Evolutionary conservation across 2,113 vertebrate species (phyloP), one percentile per base, ranked within the genome.

Genomic region (Hypocryptadius cinnamomeus): DNA sequence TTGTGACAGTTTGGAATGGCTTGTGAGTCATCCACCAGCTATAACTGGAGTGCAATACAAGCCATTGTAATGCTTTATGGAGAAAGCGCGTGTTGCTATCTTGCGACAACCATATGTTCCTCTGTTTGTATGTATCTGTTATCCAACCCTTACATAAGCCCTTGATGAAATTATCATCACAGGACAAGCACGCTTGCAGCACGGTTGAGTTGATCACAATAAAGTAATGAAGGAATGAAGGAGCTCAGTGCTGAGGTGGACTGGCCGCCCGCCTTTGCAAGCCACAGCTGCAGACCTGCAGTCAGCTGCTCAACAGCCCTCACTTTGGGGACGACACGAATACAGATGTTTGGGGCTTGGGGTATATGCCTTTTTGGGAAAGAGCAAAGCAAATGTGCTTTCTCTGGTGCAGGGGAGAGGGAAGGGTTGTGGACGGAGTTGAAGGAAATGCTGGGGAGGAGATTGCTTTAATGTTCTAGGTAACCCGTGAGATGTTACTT

Each of bases 111-210:
- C 94, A n/a, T 91, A 91, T 69, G 92, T 50, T 82, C 84, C 11
- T 40, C 61, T 76, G 95, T 81, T 77, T 72, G 53, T 24, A 27
- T 44, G 16, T 42, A 44, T 82, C 48, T 76, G 66, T 76, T 77
- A 96, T 25, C 91, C 89, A 92, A 59, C 27, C 81, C 91, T 96
- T 87, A 91, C 79, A 92, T 87, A 92, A 93, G 91, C 92, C 27
- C 54, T 65, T 57, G 91, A 82, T 78, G 80, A 85, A 94, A 87
- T 87, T 89, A 94, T 85, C 93, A 61, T 56, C 80, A 40, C 77
- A 42, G 84, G 68, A 73, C 87, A 65, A 81, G 81, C 65, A 87
- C 54, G 63, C 91, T 61, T 56, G 48, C 28, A 65, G 77, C 91
- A 92, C 9, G 31, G 56, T 14, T 72, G 84, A 87, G 73, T 11